phyloP scores from a whole-genome alignment of 2,797 vertebrate species.

The Oceanodroma leucorhoa region DNA sequence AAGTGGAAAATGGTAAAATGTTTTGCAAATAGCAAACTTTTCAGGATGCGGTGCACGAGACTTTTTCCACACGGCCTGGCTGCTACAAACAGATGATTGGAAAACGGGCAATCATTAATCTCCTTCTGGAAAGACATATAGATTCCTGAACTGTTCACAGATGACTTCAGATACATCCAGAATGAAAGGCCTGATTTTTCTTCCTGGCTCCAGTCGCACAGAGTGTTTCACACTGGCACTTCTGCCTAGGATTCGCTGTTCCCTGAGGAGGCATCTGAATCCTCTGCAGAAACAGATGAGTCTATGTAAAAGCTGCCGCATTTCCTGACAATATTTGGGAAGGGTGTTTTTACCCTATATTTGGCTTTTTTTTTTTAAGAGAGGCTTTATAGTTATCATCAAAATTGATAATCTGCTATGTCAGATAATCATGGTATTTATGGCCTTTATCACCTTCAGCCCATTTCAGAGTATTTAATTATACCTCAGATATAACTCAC shows the following conservation, averaged over 20 bases:
- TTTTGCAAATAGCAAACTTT: constrained; percentile 38
- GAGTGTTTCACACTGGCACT: neutral
- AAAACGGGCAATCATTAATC: neutral
- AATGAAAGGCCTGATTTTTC: constrained; percentile 15
- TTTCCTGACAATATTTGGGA: neutral
- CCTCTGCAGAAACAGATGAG: neutral
- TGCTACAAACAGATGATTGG: neutral
- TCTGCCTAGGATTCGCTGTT: neutral
- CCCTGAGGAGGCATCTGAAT: neutral
- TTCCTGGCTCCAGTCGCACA: neutral
- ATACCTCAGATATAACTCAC: neutral
- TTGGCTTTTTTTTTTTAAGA: neutral
- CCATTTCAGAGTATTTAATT: neutral
- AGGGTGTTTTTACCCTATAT: neutral
- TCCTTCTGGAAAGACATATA: neutral
- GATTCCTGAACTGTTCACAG: neutral
- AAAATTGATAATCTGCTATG: neutral
- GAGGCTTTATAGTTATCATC: neutral
- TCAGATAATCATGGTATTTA: neutral
- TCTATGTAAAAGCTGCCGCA: neutral
- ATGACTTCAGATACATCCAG: neutral
- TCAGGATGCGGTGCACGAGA: neutral
- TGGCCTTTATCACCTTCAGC: neutral
- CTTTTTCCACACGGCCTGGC: neutral
- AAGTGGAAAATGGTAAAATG: constrained; percentile 51